Evolutionary conservation across 2,888 invertebrate species (phyloP), one percentile per base, ranked within the genome.

Genomic region (Eugnorisma glareosa): DNA sequence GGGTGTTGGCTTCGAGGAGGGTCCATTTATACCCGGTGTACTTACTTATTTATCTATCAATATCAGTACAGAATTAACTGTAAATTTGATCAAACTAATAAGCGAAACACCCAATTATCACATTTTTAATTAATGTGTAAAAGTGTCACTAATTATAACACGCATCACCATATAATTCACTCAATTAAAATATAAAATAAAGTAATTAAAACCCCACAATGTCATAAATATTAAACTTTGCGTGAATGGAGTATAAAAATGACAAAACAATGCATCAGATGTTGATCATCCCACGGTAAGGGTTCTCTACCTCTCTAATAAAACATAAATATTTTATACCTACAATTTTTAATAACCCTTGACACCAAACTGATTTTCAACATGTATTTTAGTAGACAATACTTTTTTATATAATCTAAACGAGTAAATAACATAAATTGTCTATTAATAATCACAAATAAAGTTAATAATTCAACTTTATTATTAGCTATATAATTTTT

Each of bases 211-310:
- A 8, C 43, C n/a, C 66, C 37, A 28, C 37, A n/a, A 10, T 11
- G 48, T 43, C 18, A 68, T 77, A 77, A 82, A 82, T 77, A 57
- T 59, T 40, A 82, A 67, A 71, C 31, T 71, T 77, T n/a, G 15
- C 48, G 35, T 57, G 67, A 77, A 71, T 63, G 63, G 67, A 43
- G 35, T n/a, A 67, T 82, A 77, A 77, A 81, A 69, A 51, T 76
- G 81, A 81, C 80, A 81, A 69, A 81, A 81, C 82, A 81, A 81
- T 81, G 45, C 82, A 72, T 72, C 81, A 77, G 71, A 67, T 81
- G 81, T 72, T 77, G 54, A 57, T 63, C 37, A 77, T 82, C 82
- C 71, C 81, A 81, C 67, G 67, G 31, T 67, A 45, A 66, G 76
- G 76, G 66, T n/a, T n/a, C 59, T 59, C n/a, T 28, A n/a, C 28